phyloP scores from a whole-genome alignment of 2,888 invertebrate genomes.

The Neelides folsomi region DNA sequence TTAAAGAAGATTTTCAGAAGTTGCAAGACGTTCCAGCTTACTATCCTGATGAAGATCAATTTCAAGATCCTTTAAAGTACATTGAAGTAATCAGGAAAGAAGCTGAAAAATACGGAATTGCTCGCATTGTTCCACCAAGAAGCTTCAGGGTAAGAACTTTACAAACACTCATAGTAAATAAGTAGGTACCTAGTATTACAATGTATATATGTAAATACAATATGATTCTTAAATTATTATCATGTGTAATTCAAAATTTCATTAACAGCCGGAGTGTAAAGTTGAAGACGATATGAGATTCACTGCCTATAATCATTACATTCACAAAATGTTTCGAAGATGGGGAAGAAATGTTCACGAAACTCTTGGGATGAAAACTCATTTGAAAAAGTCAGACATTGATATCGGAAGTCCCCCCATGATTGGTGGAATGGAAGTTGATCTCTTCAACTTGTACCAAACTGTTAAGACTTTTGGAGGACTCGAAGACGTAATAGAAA shows the following conservation, averaged over 20 bases:
- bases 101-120: conserved; percentile 71
- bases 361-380: conserved; percentile 57
- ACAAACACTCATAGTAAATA: too few species aligned
- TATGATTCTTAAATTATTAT: too few species aligned
- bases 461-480: conserved; percentile 76
- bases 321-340: conserved; percentile 69
- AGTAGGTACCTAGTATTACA: conserved; percentile 5
- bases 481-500: conserved; percentile 69
- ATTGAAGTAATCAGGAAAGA: conserved; percentile 62
- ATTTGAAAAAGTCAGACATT: conserved; percentile 21
- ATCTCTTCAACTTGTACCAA: conserved; percentile 70
- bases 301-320: conserved; percentile 75
- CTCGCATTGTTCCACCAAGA: conserved; percentile 69
- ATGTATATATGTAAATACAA: too few species aligned
- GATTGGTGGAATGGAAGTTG: conserved; percentile 83
- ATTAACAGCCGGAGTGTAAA: conserved; percentile 56
- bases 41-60: conserved; percentile 67
- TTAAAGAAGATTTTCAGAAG: conserved; percentile 38
- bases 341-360: conserved; percentile 82
- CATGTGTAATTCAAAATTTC: conserved; percentile 9
- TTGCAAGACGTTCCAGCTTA: conserved; percentile 65
- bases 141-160: conserved; percentile 52
- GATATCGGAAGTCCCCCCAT: conserved; percentile 36
- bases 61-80: conserved; percentile 70
- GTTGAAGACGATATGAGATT: conserved; percentile 74